Evolutionary conservation across 2,888 invertebrate genomes (phyloP), one percentile per base, ranked within the genome.

Genomic region (Mimas tiliae): DNA sequence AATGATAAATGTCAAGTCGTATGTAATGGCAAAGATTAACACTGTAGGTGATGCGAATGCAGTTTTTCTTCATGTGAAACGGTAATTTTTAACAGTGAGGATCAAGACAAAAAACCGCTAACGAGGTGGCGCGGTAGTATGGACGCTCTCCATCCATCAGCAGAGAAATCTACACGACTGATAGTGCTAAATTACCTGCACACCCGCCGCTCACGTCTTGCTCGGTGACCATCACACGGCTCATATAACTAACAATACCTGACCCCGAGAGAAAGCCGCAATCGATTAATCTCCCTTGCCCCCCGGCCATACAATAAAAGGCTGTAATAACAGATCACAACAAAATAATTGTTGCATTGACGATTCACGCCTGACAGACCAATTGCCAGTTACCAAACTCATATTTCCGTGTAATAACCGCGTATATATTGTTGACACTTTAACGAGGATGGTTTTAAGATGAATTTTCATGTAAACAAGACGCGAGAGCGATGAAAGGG

Each of bases 251-350:
- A 79, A 87, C 86, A 89, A 89, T 88, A 79, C 79, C 80, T 85
- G 86, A 83, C 81, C 86, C 78, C 76, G 68, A 72, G 90, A 83
- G 91, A 92, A 92, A 91, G 90, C 85, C 77, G 76, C 81, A 83
- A 86, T 85, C 87, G 87, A 90, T 91, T 90, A 89, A 90, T 88
- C 84, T 83, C 81, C 74, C 68, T 76, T 79, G 81, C 80, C 86
- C 87, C 74, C 79, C 70, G 82, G 88, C 84, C 81, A 82, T 78
- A 74, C 77, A 79, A 83, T 85, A 87, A 84, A 82, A 85, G 81
- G 81, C 82, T 78, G 81, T 86, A 89, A 89, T 88, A 88, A 87
- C 88, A 86, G 82, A 89, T 86, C 84, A 80, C 82, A 80, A 81
- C 79, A 79, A 79, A 73, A 75, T 86, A 87, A 89, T 89, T 88